phyloP scores from a whole-genome alignment of 2,797 vertebrate genomes.

The Apogon hyalosoma region DNA sequence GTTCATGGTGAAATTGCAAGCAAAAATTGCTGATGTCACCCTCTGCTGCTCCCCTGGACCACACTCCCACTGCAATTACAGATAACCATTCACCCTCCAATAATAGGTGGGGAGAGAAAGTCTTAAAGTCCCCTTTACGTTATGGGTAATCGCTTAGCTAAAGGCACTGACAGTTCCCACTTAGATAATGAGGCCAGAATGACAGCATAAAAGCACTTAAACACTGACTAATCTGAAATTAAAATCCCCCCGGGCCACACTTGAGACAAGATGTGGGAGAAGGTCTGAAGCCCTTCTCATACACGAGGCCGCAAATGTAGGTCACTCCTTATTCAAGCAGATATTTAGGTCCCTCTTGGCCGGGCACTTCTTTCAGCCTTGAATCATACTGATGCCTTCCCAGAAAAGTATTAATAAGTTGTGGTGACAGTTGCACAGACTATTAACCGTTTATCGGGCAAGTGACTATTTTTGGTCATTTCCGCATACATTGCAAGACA shows the following conservation, averaged over 20 bases:
- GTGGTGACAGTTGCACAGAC: conserved; percentile 46
- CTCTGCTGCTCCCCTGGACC: conserved; percentile 42
- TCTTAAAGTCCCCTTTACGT: conserved; percentile 53
- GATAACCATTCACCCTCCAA: conserved; percentile 70
- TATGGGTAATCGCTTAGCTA: conserved; percentile 54
- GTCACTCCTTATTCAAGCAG: conserved; percentile 38
- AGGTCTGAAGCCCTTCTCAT: conserved; percentile 40
- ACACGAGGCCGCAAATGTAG: conserved; percentile 43
- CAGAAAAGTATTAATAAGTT: conserved; percentile 60
- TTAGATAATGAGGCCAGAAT: conserved; percentile 71
- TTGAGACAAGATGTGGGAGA: conserved; percentile 51
- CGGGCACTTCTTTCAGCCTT: conserved; percentile 25
- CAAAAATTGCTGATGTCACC: conserved; percentile 44
- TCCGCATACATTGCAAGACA: too few relatives aligned
- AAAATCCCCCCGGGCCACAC: conserved; percentile 63
- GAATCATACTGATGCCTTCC: conserved; percentile 45
- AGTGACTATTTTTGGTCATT: too few relatives aligned
- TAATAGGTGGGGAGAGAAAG: conserved; percentile 47
- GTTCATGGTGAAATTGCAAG: conserved; percentile 25
- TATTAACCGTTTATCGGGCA: too few relatives aligned
- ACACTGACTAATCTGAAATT: conserved; percentile 71
- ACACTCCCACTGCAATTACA: conserved; percentile 67
- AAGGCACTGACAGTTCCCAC: conserved; percentile 64
- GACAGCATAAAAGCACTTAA: conserved; percentile 65
- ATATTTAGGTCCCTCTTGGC: conserved; percentile 36